Evolutionary conservation across 2,113 vertebrate species (phyloP).

Genomic region (Dromas ardeola): DNA sequence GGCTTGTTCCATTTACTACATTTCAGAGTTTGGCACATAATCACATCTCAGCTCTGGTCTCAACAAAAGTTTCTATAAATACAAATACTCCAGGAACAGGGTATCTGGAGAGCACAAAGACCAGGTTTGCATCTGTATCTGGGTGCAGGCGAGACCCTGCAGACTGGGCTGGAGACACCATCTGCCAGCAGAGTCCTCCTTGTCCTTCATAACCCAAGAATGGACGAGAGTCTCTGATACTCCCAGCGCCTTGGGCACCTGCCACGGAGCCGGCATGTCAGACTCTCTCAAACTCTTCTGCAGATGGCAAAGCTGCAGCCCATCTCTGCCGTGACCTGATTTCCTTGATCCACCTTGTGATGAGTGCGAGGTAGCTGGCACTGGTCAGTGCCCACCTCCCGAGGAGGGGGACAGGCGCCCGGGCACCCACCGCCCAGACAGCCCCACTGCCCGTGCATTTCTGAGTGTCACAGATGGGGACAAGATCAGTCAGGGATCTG

Average conservation of each 20-base stretch:
- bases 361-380: not conserved
- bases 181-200: not conserved
- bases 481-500: not conserved
- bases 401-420: fast-evolving
- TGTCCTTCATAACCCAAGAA: not conserved
- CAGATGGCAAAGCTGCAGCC: not conserved
- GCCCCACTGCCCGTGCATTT: not conserved
- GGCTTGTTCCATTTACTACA: not conserved
- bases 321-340: not conserved
- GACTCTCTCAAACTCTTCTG: not conserved
- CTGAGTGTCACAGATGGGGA: not conserved
- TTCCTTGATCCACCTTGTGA: not conserved
- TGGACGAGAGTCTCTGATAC: not conserved
- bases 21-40: not conserved
- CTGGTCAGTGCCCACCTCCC: fast-evolving
- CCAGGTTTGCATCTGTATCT: not conserved
- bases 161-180: not conserved
- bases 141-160: fast-evolving
- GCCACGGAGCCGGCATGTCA: not conserved
- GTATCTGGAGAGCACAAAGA: not conserved
- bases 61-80: not conserved
- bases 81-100: not conserved
- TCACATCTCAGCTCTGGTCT: not conserved
- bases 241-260: not conserved
- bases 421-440: not conserved